A percentile compares a stretch with the other conserved stretches of the same genome.
Conservation (phyloP, 2,113 vertebrate species). For the Epinephelus fuscoguttatus region DNA sequence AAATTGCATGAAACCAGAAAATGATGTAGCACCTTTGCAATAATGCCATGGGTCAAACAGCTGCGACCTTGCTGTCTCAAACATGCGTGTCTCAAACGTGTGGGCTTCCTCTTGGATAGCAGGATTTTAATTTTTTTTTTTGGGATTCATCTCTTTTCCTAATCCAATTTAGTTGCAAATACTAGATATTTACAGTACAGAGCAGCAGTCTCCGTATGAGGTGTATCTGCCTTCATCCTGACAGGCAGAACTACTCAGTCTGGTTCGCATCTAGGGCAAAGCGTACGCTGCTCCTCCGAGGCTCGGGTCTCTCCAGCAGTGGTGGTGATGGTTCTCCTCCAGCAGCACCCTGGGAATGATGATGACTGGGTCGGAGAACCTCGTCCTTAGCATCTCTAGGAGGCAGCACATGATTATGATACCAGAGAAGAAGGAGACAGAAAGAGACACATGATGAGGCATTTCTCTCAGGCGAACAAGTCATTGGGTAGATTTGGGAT, state of each 20-base stretch:
- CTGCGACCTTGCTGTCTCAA: constrained; percentile 51
- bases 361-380: constrained; percentile 84
- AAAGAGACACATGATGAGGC: constrained; percentile 78
- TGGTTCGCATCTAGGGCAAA: constrained; percentile 83
- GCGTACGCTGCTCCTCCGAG: constrained; percentile 80
- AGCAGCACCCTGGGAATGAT: constrained; percentile 85
- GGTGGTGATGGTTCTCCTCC: constrained; percentile 83
- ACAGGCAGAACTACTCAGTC: constrained; percentile 61
- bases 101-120: constrained; percentile 15
- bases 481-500: constrained; percentile 26
- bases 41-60: constrained; percentile 68
- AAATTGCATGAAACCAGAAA: constrained; percentile 64
- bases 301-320: constrained; percentile 77
- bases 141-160: constrained; percentile 37
- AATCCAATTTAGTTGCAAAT: constrained; percentile 62
- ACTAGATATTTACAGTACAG: constrained; percentile 75
- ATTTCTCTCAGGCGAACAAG: constrained; percentile 50
- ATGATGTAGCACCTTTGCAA: constrained; percentile 83
- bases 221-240: constrained; percentile 8
- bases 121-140: not conserved
- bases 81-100: constrained; percentile 67
- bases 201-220: constrained; percentile 51
- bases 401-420: constrained; percentile 80
- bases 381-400: constrained; percentile 84
- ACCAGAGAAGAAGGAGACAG: constrained; percentile 68